Base-by-base conservation (phyloP, 2,797 vertebrate genomes). In the Gila robusta region DNA sequence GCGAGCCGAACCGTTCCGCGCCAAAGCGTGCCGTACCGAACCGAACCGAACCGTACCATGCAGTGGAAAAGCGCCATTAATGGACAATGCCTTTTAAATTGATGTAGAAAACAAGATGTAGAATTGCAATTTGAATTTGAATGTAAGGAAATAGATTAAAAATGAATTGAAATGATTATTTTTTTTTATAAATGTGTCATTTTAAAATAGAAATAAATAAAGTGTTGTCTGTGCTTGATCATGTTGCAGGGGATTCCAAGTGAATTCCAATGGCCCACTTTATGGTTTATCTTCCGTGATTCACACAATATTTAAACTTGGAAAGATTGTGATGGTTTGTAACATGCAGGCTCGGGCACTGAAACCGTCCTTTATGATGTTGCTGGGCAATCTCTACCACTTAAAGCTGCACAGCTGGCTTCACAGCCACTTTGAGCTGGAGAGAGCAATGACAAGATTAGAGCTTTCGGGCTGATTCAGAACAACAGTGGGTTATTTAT, bases 401-500 rank as follows among this genome's bases (percentile, higher is more conserved):
- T 72, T 37, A 66, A 4, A 86, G 78, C 54, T 35, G 39, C 41
- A 66, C 67, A 64, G 84, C 14, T 21, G 2, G 39, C 32, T 86
- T 80, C 69, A 23, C 56, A 80, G 84, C 12, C 78, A 80, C 84
- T 77, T 79, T 82, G 72, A 85, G 67, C 62, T 28, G 73, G n/a
- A 84, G 67, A 80, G 41, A 41, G 82, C 64, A 74, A 39, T 81
- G 69, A 85, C 70, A 85, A 81, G 72, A 85, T 81, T 81, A 85
- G 41, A 54, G 77, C 66, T 76, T 67, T 79, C 17, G 32, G 82
- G 59, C 66, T 85, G 71, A 85, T 77, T 81, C 67, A 56, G 70
- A 87, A 67, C 77, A 84, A 85, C 80, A 76, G 62, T 66, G 32
- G 47, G 47, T 67, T 85, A 76, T 85, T 81, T 87, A 62, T 85